Percentiles rank a stretch among this genome's conserved stretches.
Evolutionary conservation across 2,888 invertebrate genomes (phyloP).

Genomic region (Julus scandinavius): DNA sequence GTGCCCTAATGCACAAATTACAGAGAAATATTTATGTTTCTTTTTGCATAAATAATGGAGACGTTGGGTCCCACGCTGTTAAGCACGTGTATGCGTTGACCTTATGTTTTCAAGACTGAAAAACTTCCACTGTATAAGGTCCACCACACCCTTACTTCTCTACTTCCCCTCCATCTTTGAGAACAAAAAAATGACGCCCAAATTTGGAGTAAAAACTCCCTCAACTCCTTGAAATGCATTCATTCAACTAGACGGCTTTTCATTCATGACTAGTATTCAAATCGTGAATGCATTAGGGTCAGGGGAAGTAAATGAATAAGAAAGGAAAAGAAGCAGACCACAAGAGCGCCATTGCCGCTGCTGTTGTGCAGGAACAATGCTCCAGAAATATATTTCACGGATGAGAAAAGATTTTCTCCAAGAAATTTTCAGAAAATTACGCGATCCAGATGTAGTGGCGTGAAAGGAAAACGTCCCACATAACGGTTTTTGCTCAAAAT

Average conservation of each 20-base stretch:
- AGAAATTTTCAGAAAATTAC: background rate
- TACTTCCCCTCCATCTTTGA: background rate
- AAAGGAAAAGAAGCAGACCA: background rate
- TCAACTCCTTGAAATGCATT: constrained; percentile 35
- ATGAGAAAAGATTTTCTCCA: background rate
- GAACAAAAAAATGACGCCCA: background rate
- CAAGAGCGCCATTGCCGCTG: background rate
- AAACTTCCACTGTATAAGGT: background rate
- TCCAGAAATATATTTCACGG: background rate
- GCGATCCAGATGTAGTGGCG: background rate
- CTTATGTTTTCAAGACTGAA: background rate
- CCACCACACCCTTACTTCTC: background rate
- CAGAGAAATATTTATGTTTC: background rate
- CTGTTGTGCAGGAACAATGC: background rate
- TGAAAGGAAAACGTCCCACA: background rate
- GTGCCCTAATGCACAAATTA: background rate
- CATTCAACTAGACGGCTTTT: background rate
- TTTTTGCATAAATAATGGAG: background rate
- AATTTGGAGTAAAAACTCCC: constrained; percentile 14
- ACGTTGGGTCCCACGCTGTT: background rate
- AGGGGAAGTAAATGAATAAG: constrained; percentile 13
- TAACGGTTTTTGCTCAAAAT: background rate
- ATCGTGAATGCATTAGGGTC: constrained; percentile 29
- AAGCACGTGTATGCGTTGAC: background rate
- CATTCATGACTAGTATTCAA: background rate